A percentile compares a stretch with the other conserved stretches of the same genome.
Evolutionary conservation across 2,113 vertebrate species (phyloP).

Genomic region (Tupaia tana): DNA sequence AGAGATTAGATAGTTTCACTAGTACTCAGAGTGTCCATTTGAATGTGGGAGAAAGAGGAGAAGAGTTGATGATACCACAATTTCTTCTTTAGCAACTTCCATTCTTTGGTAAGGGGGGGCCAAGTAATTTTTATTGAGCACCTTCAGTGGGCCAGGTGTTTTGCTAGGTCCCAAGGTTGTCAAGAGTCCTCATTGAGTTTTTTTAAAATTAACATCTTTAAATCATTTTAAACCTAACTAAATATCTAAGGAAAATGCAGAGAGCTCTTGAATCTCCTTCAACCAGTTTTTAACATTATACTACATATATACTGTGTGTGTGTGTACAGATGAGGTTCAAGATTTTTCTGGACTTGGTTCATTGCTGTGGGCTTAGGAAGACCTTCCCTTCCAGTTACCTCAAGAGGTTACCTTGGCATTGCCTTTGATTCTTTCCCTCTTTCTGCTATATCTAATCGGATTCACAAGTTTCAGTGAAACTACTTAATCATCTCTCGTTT

Average conservation of each 20-base stretch:
- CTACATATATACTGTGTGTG: neutral
- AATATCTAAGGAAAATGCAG: neutral
- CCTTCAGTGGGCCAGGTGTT: neutral
- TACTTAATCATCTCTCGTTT: slow-evolving; percentile 5
- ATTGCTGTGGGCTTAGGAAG: neutral
- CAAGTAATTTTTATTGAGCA: slow-evolving; percentile 32
- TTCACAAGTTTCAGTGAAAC: slow-evolving; percentile 47
- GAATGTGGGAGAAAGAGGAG: neutral
- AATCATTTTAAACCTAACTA: slow-evolving; percentile 48
- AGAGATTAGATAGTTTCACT: slow-evolving; percentile 9
- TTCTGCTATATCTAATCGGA: neutral
- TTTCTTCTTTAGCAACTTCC: slow-evolving; percentile 20
- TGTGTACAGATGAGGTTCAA: neutral
- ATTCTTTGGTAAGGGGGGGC: neutral
- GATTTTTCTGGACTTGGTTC: neutral
- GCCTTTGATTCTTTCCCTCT: neutral
- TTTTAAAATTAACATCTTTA: slow-evolving; percentile 53
- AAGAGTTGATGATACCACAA: neutral
- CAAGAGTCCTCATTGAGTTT: slow-evolving; percentile 38
- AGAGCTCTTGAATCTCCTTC: neutral
- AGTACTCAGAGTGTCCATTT: slow-evolving; percentile 8
- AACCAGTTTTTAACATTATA: neutral
- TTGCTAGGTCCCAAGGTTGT: slow-evolving; percentile 1
- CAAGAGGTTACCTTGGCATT: neutral
- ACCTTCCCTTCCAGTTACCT: neutral